These are phyloP conservation scores for Aphis gossypii DNA, from an alignment of 1,140 invertebrate genomes.

Conservation along the genomic window DNA sequence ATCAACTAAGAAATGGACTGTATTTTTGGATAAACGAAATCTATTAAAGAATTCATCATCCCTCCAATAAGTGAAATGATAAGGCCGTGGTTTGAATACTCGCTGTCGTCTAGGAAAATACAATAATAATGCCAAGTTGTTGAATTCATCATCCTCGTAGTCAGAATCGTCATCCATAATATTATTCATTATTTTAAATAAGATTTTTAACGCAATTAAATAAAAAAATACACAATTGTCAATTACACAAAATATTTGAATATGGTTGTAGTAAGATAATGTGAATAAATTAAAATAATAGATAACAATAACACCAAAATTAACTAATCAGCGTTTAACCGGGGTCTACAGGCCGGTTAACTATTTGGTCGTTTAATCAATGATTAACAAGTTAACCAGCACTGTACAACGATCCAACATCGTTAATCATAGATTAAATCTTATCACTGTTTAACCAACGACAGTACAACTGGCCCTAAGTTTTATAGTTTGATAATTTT, in stretches of 20 bases:
- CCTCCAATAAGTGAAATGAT: not conserved
- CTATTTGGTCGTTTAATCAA: not conserved
- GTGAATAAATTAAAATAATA: not conserved
- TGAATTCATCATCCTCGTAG: not conserved
- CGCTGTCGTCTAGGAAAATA: not conserved
- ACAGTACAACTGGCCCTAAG: not conserved
- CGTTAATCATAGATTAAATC: not conserved
- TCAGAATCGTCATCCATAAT: not conserved
- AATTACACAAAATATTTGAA: not conserved
- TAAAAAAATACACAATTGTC: too few species aligned
- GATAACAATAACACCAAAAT: not conserved
- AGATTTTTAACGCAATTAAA: not conserved
- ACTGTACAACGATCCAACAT: not conserved
- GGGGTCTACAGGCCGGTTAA: not conserved
- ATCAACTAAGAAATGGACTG: not conserved
- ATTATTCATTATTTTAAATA: not conserved
- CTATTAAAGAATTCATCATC: not conserved
- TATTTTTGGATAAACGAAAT: constrained; percentile 19
- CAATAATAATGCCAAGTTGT: not conserved
- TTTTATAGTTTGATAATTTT: too few species aligned
- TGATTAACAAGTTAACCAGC: not conserved
- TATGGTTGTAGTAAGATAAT: too few species aligned
- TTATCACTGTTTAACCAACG: not conserved
- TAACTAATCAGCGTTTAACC: not conserved
- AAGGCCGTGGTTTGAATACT: not conserved